Conservation (phyloP, 2,888 invertebrate species). For the Apomyelois bistriatella region DNA sequence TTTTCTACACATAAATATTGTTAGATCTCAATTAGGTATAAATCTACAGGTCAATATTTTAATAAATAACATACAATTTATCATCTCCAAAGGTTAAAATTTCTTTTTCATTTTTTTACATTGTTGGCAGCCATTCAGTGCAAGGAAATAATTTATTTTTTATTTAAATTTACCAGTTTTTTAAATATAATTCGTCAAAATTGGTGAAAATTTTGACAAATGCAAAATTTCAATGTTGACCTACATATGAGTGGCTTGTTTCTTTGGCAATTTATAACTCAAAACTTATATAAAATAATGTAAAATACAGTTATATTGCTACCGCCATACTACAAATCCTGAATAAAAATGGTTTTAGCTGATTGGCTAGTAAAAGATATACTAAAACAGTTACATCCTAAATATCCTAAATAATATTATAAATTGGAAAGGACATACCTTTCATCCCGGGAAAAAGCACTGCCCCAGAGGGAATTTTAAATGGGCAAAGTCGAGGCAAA, state of each 20-base stretch:
- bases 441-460: no score
- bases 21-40: not conserved
- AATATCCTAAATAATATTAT: no score
- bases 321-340: not conserved
- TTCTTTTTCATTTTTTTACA: not conserved
- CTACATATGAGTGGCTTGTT: constrained; percentile 7
- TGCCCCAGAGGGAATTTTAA: no score
- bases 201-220: not conserved
- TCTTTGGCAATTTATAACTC: constrained; percentile 1
- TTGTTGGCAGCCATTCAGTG: not conserved
- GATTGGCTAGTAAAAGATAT: no score
- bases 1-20: not conserved
- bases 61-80: not conserved
- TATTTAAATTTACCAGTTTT: not conserved
- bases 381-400: not conserved
- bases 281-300: constrained; percentile 1
- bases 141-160: no score
- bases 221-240: not conserved
- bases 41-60: no score
- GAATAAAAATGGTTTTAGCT: not conserved
- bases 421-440: no score
- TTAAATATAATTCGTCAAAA: not conserved
- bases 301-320: not conserved
- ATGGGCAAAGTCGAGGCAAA: no score
- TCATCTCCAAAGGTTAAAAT: not conserved